Base-by-base conservation (phyloP, 2,888 invertebrate genomes). In the Amiota communis region DNA sequence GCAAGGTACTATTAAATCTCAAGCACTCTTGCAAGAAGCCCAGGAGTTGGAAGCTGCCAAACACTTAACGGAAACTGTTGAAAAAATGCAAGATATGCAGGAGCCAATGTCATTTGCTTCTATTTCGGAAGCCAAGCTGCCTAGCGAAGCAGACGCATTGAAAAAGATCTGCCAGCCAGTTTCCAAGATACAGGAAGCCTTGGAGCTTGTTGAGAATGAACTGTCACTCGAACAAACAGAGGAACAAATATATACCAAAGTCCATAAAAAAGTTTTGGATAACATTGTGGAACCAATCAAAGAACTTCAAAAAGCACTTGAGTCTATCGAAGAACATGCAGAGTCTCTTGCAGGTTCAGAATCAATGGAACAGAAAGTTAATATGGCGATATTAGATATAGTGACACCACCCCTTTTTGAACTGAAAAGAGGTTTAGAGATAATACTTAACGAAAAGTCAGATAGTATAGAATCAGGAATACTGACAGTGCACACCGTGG, bases 331-430 rank as follows among this genome's bases (percentile, higher is more conserved):
- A 53, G 84, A 81, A 20, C 87, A 87, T 67, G 81, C 83, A 0
- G 82, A 85, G 10, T 82, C 85, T 0, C 71, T 84, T 9, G 81
- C 82, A 0, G 87, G 84, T 0, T 79, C 80, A 11, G 88, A 88
- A 61, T 86, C 87, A 0, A 77, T 89, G 63, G 89, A 90, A 59
- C 88, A 89, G 68, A 90, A 89, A 78, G 86, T 92, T 71, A 92
- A 92, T 78, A 92, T 93, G 74, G 92, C 92, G 72, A 91, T 93
- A 49, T 91, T 94, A 72, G 93, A 94, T 82, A 91, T 92, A 71
- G 92, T 94, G 0, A 92, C 92, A 79, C 91, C 92, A 15, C 92
- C 93, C 0, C 90, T 93, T n/a, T 90, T 92, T 72, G 93, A 93
- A 84, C 87, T 94, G 8, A 91, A 92, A 76, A 92, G 90, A 81